Evolutionary conservation across 1,140 invertebrate genomes (phyloP), one percentile per base, ranked within the genome.

Genomic region (Drosophila truncata): DNA sequence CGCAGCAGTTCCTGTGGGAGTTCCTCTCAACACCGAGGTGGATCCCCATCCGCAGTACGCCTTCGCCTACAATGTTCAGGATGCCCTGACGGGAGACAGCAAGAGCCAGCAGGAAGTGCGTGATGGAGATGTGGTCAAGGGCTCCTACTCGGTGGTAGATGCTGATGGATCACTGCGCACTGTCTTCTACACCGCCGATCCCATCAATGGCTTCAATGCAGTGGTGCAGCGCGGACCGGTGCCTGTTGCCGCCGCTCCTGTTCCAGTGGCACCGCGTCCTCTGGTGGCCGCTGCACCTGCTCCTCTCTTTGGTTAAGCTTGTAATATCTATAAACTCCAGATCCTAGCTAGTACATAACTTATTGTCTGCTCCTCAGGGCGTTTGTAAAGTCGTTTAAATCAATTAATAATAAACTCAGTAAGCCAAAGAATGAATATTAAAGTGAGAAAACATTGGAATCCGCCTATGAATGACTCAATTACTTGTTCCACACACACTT

Each of bases 171-270:
- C 94, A 9, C 91, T 93, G 41, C 93, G 94, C 35, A 92, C 93
- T 8, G 94, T 94, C 7, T 94, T 94, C 75, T 95, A 94, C 82
- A 93, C 94, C 18, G 94, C 94, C 20, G 94, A 95, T 82, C 91
- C 94, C 16, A 92, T 95, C 29, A 95, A 95, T 60, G 94, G 94
- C 25, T 95, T 95, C 92, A 95, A 95, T 83, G 95, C 95, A 29
- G 93, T 95, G 6, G 94, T 95, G 18, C 94, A 92, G 41, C 82
- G 92, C 16, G 91, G 93, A 55, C 93, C 93, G 14, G 39, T 70
- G 37, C 46, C 73, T 0, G 70, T 86, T 10, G 82, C 81, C 31
- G 72, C 4, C 4, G 72, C 4, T 39, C 54, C 54, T 2, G 29
- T 70, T 2, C 46, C 73, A 5, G 73, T 77, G 29, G 47, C 63